These are phyloP conservation scores for Acipenser oxyrinchus DNA, from an alignment of 2,797 vertebrate species.

Conservation along the genomic window DNA sequence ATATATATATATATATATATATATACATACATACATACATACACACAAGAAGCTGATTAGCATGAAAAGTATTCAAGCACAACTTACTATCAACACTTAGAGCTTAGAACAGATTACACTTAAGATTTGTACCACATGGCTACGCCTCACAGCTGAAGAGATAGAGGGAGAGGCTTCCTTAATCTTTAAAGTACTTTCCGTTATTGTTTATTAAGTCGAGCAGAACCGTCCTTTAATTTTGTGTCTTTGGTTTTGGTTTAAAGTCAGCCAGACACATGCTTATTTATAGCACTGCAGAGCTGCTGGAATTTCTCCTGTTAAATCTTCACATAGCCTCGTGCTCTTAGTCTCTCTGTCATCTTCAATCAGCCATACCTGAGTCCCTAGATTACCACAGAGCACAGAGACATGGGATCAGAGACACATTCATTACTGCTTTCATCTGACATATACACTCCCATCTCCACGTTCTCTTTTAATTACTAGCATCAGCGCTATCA, in stretches of 20 bases:
- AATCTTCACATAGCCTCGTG: neutral
- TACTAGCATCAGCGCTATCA: slow-evolving; percentile 11
- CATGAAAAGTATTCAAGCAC: too few species aligned
- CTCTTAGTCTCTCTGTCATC: slow-evolving; percentile 11
- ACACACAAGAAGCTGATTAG: too few species aligned
- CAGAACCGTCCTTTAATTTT: neutral
- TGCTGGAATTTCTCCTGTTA: slow-evolving; percentile 4
- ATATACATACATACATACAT: slow-evolving; percentile 19
- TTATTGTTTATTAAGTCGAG: neutral
- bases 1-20: too few species aligned
- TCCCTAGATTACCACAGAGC: neutral
- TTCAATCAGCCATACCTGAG: neutral
- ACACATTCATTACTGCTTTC: slow-evolving; percentile 16
- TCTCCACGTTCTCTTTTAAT: slow-evolving; percentile 15
- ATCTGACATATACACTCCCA: slow-evolving; percentile 17
- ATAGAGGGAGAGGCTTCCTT: slow-evolving; percentile 1
- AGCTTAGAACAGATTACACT: too few species aligned
- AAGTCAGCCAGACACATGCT: neutral
- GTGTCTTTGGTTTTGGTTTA: neutral
- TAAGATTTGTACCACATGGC: too few species aligned
- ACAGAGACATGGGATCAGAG: neutral
- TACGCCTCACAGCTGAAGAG: neutral
- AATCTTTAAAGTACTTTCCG: neutral
- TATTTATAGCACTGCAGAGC: slow-evolving; percentile 10
- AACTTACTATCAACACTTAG: too few species aligned